Evolutionary conservation across 2,113 vertebrate genomes (phyloP).

Genomic region (Cochlearius cochlearius): DNA sequence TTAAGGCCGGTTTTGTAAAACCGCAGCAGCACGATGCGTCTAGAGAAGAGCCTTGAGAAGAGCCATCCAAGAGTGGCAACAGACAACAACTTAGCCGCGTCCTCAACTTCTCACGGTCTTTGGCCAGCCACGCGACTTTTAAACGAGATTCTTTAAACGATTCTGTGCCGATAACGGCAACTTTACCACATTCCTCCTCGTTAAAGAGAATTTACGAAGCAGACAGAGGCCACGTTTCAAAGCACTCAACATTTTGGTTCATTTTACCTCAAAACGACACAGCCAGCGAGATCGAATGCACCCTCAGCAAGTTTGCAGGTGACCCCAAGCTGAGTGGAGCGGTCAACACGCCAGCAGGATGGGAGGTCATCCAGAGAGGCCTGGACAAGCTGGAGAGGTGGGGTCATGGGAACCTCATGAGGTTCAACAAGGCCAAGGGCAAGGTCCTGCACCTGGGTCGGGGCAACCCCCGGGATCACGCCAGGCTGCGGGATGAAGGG

Average conservation of each 20-base stretch:
- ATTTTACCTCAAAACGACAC: background rate
- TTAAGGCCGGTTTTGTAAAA: background rate
- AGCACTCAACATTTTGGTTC: background rate
- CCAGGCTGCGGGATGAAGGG: too few relatives aligned
- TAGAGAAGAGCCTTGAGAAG: background rate
- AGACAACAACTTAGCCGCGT: background rate
- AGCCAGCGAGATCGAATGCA: too few relatives aligned
- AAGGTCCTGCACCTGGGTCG: too few relatives aligned
- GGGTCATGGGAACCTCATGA: too few relatives aligned
- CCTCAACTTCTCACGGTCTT: background rate
- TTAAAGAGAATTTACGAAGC: background rate
- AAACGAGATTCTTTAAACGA: background rate
- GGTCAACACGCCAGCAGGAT: too few relatives aligned
- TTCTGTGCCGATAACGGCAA: rapidly evolving
- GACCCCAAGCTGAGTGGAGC: too few relatives aligned
- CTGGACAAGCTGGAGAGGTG: too few relatives aligned
- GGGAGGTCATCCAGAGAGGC: too few relatives aligned
- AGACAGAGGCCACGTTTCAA: background rate
- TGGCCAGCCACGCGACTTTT: too few relatives aligned
- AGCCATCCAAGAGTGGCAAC: background rate
- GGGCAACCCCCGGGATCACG: too few relatives aligned
- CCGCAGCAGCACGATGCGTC: rapidly evolving
- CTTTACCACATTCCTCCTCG: rapidly evolving
- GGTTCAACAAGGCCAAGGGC: too few relatives aligned
- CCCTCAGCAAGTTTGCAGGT: too few relatives aligned